phyloP scores from a whole-genome alignment of 2,797 vertebrate genomes.

The Gouania willdenowi region DNA sequence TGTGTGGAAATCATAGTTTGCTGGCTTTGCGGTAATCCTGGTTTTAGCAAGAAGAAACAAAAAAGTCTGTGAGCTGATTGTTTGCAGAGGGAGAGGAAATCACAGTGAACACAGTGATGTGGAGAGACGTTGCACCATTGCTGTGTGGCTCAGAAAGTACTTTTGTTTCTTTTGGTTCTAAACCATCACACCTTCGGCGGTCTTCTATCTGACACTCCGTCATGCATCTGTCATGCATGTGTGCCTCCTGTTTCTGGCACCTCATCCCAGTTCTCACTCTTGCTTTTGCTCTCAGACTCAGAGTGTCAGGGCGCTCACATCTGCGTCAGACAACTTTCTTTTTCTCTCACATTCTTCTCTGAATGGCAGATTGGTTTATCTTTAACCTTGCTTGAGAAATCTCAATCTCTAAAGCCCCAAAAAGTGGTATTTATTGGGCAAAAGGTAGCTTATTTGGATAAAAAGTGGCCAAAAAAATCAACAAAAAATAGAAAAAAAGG shows the following conservation, averaged over 20 bases:
- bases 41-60: slow-evolving; percentile 18
- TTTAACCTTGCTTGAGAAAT: no score
- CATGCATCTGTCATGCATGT: slow-evolving; percentile 36
- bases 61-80: slow-evolving; percentile 6
- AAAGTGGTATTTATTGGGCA: no score
- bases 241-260: slow-evolving; percentile 18
- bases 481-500: no score
- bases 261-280: slow-evolving; percentile 33
- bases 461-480: no score
- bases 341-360: no score
- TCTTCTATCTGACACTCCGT: slow-evolving; percentile 43
- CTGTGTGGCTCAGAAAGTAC: slow-evolving; percentile 43
- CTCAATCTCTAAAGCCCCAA: no score
- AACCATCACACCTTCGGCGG: slow-evolving; percentile 59
- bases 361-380: no score
- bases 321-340: slow-evolving; percentile 36
- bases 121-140: slow-evolving; percentile 29
- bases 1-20: background rate
- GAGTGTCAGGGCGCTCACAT: slow-evolving; percentile 24
- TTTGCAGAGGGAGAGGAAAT: slow-evolving; percentile 5
- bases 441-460: no score
- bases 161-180: slow-evolving; percentile 41
- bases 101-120: slow-evolving; percentile 6
- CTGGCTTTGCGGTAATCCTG: slow-evolving; percentile 19
- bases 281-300: slow-evolving; percentile 11